Evolutionary conservation across 2,113 vertebrate species (phyloP).

Genomic region (Syrrhaptes paradoxus): DNA sequence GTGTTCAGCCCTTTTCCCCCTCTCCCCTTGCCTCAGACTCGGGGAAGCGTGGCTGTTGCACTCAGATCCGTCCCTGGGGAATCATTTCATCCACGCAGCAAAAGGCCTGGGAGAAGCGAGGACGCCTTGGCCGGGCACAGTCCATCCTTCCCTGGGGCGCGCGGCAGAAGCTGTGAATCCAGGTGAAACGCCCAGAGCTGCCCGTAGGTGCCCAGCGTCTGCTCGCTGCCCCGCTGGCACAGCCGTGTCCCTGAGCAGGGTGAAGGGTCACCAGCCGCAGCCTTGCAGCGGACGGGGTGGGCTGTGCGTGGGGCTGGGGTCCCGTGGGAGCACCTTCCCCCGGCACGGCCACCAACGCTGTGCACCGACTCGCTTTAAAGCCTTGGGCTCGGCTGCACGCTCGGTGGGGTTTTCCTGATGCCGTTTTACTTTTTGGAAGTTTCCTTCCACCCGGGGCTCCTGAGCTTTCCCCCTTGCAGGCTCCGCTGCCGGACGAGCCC

Average conservation of each 20-base stretch:
- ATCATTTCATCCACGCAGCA: neutral
- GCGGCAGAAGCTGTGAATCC: neutral
- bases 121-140: neutral
- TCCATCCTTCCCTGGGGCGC: neutral
- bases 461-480: neutral
- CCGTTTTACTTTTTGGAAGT: rapidly evolving
- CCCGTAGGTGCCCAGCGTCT: rapidly evolving
- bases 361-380: rapidly evolving
- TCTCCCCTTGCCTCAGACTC: neutral
- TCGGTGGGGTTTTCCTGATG: neutral
- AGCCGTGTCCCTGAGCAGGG: rapidly evolving
- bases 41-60: neutral
- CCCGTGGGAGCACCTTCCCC: rapidly evolving
- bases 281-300: rapidly evolving
- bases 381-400: rapidly evolving
- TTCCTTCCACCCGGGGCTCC: rapidly evolving
- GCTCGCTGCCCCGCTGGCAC: neutral
- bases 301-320: rapidly evolving
- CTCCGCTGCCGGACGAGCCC: rapidly evolving
- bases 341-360: rapidly evolving
- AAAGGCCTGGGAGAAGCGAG: neutral
- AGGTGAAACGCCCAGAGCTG: neutral
- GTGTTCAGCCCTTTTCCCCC: neutral
- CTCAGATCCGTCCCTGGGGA: neutral
- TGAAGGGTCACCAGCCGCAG: neutral